These are phyloP conservation scores for Crotalus viridis DNA, from an alignment of 2,113 vertebrate genomes.

Conservation along the genomic window DNA sequence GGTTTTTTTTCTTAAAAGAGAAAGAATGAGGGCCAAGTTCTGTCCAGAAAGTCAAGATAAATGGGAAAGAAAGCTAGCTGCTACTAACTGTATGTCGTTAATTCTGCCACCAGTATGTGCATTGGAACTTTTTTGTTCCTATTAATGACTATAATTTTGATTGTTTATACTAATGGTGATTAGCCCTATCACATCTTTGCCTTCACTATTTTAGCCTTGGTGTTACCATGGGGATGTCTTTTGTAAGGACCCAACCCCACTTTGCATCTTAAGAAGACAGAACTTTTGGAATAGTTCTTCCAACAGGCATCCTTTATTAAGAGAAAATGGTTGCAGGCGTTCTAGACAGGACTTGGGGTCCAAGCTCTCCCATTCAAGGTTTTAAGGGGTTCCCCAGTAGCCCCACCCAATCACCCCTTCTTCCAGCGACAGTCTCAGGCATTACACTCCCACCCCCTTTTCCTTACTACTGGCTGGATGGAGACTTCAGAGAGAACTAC, in stretches of 20 bases:
- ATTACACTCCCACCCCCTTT: too few relatives aligned
- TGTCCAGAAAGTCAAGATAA: not conserved
- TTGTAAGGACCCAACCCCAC: not conserved
- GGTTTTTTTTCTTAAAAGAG: not conserved
- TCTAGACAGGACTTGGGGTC: too few relatives aligned
- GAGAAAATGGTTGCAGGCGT: too few relatives aligned
- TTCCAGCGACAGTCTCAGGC: too few relatives aligned
- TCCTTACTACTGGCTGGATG: too few relatives aligned
- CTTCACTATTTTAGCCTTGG: not conserved
- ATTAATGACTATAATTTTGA: not conserved
- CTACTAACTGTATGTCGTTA: not conserved
- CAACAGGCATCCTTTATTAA: too few relatives aligned
- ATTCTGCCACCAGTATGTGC: not conserved
- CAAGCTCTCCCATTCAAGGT: too few relatives aligned
- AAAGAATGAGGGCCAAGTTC: not conserved
- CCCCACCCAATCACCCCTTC: too few relatives aligned
- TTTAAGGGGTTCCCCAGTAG: too few relatives aligned
- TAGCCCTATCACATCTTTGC: not conserved
- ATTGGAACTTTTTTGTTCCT: not conserved
- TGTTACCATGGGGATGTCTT: not conserved
- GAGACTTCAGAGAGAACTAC: too few relatives aligned
- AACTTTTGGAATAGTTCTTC: too few relatives aligned
- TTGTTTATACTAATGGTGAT: not conserved
- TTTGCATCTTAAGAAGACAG: too few relatives aligned
- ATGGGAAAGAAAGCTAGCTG: not conserved